Percentiles rank a stretch among this genome's conserved stretches.
These are phyloP conservation scores for Caenorhabditis afra DNA, from an alignment of 2,888 invertebrate genomes.

Conservation along the genomic window DNA sequence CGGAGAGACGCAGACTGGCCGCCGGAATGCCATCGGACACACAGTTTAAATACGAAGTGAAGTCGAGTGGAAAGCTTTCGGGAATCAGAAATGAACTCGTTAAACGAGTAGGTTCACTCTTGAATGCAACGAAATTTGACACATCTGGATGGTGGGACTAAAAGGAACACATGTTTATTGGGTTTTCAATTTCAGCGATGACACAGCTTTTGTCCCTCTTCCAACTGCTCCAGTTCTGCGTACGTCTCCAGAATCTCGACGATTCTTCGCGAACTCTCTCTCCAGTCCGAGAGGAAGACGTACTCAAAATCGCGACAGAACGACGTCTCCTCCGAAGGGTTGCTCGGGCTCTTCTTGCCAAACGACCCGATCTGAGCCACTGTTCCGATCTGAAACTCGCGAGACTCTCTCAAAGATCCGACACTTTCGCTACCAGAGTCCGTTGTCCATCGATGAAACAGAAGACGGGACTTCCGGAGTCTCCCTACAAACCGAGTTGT, in stretches of 20 bases:
- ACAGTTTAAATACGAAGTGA: slow-evolving; percentile 28
- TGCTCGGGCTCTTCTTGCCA: slow-evolving; percentile 15
- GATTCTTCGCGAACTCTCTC: slow-evolving; percentile 35
- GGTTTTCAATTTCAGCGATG: no score
- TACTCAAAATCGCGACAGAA: slow-evolving; percentile 54
- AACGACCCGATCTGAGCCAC: slow-evolving; percentile 50
- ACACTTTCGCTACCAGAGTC: neutral
- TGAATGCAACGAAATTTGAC: no score
- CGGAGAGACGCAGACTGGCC: slow-evolving; percentile 24
- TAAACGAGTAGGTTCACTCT: no score
- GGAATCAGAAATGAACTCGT: neutral
- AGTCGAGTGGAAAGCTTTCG: slow-evolving; percentile 5
- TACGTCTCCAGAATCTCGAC: slow-evolving; percentile 41
- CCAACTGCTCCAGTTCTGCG: slow-evolving; percentile 29
- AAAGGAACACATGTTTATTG: no score
- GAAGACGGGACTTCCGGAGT: slow-evolving; percentile 58
- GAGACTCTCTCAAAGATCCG: neutral
- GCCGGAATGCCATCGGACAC: slow-evolving; percentile 22
- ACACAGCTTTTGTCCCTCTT: slow-evolving; percentile 30
- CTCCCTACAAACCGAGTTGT: slow-evolving; percentile 13
- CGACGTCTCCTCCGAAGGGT: slow-evolving; percentile 21
- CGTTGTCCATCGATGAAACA: slow-evolving; percentile 43
- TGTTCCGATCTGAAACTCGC: slow-evolving; percentile 27
- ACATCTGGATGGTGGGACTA: no score
- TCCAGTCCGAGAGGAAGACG: slow-evolving; percentile 43